phyloP scores from a whole-genome alignment of 2,888 invertebrate species.

The Monochamus alternatus region DNA sequence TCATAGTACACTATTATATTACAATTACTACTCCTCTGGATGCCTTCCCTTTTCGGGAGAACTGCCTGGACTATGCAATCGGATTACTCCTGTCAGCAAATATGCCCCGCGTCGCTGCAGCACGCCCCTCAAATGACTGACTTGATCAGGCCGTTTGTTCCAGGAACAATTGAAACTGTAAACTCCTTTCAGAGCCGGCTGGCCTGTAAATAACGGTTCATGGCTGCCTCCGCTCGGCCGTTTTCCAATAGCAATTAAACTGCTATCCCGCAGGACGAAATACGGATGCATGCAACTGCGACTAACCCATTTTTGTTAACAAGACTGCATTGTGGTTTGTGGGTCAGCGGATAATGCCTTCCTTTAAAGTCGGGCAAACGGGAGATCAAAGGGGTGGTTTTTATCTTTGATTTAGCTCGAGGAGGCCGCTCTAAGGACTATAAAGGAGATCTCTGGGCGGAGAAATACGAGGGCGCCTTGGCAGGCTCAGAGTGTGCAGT shows the following conservation, averaged over 20 bases:
- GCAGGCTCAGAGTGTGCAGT: background rate
- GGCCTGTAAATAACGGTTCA: slow-evolving; percentile 46
- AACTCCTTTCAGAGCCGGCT: slow-evolving; percentile 40
- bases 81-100: background rate
- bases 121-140: slow-evolving; percentile 37
- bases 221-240: slow-evolving; percentile 41
- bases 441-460: background rate
- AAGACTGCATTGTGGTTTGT: slow-evolving; percentile 42
- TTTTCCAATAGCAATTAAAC: slow-evolving; percentile 48
- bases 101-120: background rate
- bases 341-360: slow-evolving; percentile 43
- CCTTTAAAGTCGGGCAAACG: slow-evolving; percentile 24
- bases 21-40: too few relatives aligned
- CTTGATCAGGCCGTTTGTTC: slow-evolving; percentile 53
- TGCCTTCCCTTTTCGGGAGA: background rate
- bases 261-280: slow-evolving; percentile 9
- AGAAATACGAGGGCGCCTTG: background rate
- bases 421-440: slow-evolving; percentile 23
- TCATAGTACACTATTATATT: too few relatives aligned
- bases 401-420: slow-evolving; percentile 40
- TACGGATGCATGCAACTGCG: slow-evolving; percentile 12
- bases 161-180: slow-evolving; percentile 54
- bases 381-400: slow-evolving; percentile 40
- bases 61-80: background rate
- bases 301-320: slow-evolving; percentile 41